Conservation (phyloP, 2,113 vertebrate species). For the Pollimyrus isidori region DNA sequence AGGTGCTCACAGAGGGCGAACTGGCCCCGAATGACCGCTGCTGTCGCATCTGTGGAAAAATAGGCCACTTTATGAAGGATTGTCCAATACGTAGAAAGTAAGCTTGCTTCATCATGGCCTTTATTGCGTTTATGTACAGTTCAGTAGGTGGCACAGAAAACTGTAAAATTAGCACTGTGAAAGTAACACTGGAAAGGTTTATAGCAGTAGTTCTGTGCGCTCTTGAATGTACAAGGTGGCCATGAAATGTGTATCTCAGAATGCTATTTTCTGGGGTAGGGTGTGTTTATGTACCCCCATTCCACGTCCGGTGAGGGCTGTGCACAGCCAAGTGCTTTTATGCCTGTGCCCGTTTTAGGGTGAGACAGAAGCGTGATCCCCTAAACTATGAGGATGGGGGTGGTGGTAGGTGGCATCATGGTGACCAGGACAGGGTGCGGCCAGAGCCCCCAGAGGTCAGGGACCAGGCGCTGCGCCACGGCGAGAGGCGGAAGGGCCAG, state of each 20-base stretch:
- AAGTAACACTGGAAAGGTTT: background rate
- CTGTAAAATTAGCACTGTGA: background rate
- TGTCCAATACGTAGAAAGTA: slow-evolving; percentile 85
- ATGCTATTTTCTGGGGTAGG: background rate
- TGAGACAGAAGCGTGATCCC: slow-evolving; percentile 60
- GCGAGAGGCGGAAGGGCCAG: slow-evolving; percentile 69
- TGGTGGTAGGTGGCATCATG: slow-evolving; percentile 59
- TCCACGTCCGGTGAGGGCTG: background rate
- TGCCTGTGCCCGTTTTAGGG: slow-evolving; percentile 41
- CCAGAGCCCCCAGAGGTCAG: slow-evolving; percentile 46
- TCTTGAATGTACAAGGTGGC: background rate
- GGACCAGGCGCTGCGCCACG: slow-evolving; percentile 56
- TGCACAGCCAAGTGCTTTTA: background rate
- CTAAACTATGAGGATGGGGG: slow-evolving; percentile 52
- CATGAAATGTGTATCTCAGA: background rate
- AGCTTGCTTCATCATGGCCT: slow-evolving; percentile 30
- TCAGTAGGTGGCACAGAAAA: background rate
- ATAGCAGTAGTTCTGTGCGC: background rate
- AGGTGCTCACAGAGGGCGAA: slow-evolving; percentile 83
- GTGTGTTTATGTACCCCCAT: background rate
- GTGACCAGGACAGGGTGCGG: slow-evolving; percentile 52
- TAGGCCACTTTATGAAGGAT: slow-evolving; percentile 94
- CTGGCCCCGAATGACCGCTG: slow-evolving; percentile 89
- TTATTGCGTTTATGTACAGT: background rate
- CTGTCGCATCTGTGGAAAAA: slow-evolving; percentile 91